Conservation (phyloP, 2,113 vertebrate species). For the Megaceryle maxima region DNA sequence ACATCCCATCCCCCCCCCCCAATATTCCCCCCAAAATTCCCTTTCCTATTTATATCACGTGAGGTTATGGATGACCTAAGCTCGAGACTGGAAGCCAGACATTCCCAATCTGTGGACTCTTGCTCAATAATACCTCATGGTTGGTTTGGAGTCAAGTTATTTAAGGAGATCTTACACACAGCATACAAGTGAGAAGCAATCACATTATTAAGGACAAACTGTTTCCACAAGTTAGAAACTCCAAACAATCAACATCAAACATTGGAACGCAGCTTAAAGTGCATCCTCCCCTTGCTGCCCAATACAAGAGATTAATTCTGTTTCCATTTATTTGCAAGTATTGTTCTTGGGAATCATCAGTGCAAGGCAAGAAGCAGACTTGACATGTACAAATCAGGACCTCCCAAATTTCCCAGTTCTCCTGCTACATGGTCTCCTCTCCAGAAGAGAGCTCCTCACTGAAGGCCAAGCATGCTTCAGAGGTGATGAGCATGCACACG, state of each 20-base stretch:
- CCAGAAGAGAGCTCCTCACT: neutral
- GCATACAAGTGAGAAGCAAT: neutral
- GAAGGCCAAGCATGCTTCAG: neutral
- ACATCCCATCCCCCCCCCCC: neutral
- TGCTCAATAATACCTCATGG: neutral
- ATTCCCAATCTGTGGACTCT: neutral
- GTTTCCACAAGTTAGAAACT: neutral
- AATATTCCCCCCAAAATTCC: neutral
- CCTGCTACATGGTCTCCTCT: neutral
- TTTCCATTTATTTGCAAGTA: neutral
- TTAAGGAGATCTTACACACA: neutral
- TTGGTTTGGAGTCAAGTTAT: neutral
- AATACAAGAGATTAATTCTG: neutral
- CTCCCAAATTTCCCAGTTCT: neutral
- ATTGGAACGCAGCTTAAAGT: accelerated
- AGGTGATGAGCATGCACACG: accelerated
- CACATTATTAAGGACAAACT: neutral
- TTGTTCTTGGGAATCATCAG: neutral
- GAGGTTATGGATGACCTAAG: neutral
- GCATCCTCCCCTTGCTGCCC: neutral
- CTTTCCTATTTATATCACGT: neutral
- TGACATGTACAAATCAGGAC: neutral
- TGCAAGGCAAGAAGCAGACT: neutral
- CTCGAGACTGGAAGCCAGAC: neutral
- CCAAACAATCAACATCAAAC: neutral